A percentile compares a stretch with the other conserved stretches of the same genome.
Evolutionary conservation across 2,797 vertebrate species (phyloP).

Genomic region (Aeoliscus strigatus): DNA sequence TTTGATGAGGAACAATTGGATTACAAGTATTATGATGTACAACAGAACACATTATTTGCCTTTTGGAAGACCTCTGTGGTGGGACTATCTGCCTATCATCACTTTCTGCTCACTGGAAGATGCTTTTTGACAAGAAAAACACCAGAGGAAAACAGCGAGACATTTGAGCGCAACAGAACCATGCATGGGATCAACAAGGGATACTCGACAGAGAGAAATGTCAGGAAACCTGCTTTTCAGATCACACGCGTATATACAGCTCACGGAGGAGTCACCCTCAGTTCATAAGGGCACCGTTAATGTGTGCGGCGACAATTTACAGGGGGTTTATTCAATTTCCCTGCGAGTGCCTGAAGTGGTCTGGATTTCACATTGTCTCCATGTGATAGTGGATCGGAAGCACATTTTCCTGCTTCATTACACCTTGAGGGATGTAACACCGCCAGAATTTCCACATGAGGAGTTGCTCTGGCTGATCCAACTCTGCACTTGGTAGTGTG

Average conservation of each 20-base stretch:
- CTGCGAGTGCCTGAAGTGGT: slow-evolving; percentile 37
- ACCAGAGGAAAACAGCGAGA: slow-evolving; percentile 21
- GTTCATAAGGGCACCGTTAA: slow-evolving; percentile 42
- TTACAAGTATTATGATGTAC: neutral
- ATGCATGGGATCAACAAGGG: slow-evolving; percentile 14
- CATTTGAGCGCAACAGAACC: slow-evolving; percentile 29
- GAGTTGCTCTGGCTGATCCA: slow-evolving; percentile 32
- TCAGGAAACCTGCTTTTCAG: slow-evolving; percentile 39
- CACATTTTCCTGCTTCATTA: slow-evolving; percentile 25
- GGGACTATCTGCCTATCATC: slow-evolving; percentile 31
- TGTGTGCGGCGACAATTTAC: slow-evolving; percentile 29
- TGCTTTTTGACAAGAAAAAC: slow-evolving; percentile 20
- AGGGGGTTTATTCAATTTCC: slow-evolving; percentile 29
- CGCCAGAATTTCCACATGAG: slow-evolving; percentile 21
- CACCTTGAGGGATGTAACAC: slow-evolving; percentile 29
- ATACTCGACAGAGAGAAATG: slow-evolving; percentile 22
- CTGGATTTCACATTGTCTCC: slow-evolving; percentile 52
- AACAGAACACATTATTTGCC: slow-evolving; percentile 18
- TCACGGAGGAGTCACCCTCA: slow-evolving; percentile 18
- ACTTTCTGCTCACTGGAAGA: slow-evolving; percentile 16
- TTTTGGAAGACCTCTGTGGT: slow-evolving; percentile 14
- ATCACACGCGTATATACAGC: slow-evolving; percentile 24
- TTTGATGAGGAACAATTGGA: no score
- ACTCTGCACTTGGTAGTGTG: neutral
- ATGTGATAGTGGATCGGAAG: slow-evolving; percentile 11